phyloP scores from a whole-genome alignment of 64 coral and sea anemone species.

The Orbicella faveolata region DNA sequence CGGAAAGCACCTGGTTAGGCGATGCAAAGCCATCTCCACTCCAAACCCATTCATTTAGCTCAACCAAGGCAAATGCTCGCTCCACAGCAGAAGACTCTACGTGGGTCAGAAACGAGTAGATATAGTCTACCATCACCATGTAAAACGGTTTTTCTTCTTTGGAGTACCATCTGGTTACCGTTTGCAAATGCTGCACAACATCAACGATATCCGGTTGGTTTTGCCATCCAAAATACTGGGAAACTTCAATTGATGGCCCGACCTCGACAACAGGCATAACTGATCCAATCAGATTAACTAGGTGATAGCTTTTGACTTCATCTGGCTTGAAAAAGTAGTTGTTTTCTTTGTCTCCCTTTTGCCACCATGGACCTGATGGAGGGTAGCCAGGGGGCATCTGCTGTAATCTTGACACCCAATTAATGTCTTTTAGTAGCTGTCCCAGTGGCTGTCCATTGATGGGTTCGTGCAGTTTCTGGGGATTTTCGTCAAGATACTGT shows the following conservation, averaged over 20 bases:
- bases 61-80: background rate
- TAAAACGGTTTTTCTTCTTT: conserved; percentile 60
- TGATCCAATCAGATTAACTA: conserved; percentile 61
- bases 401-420: conserved; percentile 51
- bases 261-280: conserved; percentile 35
- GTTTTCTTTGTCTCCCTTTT: background rate
- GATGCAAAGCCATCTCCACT: conserved; percentile 88
- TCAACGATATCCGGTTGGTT: conserved; percentile 25
- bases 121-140: conserved; percentile 36
- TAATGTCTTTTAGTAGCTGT: conserved; percentile 9
- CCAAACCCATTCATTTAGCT: conserved; percentile 77
- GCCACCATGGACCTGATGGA: conserved; percentile 29
- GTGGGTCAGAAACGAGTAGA: conserved; percentile 21
- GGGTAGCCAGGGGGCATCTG: conserved; percentile 42
- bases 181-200: conserved; percentile 55
- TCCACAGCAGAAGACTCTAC: background rate
- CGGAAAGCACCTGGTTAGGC: conserved; percentile 43
- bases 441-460: conserved; percentile 11
- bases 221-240: conserved; percentile 62
- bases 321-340: conserved; percentile 33
- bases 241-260: conserved; percentile 14
- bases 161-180: conserved; percentile 51
- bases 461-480: background rate
- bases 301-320: conserved; percentile 43
- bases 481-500: conserved; percentile 30